These are phyloP conservation scores for Lathronympha strigana DNA, from an alignment of 2,888 invertebrate genomes.

Conservation along the genomic window DNA sequence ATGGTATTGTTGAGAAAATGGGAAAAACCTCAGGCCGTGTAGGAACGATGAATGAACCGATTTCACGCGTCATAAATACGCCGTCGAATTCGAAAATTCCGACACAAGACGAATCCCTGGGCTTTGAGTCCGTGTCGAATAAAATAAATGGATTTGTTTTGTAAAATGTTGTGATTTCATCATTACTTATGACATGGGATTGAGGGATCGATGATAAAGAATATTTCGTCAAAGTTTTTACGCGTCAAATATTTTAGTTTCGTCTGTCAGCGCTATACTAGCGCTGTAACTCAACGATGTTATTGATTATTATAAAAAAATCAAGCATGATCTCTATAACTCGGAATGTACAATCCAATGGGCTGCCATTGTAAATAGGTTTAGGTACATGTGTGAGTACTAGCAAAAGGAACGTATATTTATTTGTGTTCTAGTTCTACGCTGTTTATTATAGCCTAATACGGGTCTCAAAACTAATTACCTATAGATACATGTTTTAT, in stretches of 20 bases:
- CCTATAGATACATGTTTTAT: no score
- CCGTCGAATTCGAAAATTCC: slow-evolving; percentile 66
- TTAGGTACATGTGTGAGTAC: not conserved
- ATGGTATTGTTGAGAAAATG: slow-evolving; percentile 80
- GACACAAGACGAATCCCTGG: slow-evolving; percentile 66
- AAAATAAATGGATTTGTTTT: slow-evolving; percentile 80
- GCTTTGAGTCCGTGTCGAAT: slow-evolving; percentile 76
- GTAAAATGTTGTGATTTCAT: slow-evolving; percentile 71
- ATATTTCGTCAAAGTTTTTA: slow-evolving; percentile 40
- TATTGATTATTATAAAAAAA: slow-evolving; percentile 18
- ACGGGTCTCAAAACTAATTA: no score
- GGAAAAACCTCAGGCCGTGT: slow-evolving; percentile 69
- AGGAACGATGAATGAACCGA: slow-evolving; percentile 73
- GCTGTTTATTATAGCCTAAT: no score
- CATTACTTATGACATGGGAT: slow-evolving; percentile 72
- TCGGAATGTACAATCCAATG: not conserved
- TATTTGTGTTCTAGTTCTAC: no score
- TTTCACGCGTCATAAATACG: slow-evolving; percentile 82
- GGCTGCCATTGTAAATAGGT: not conserved
- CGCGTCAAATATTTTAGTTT: slow-evolving; percentile 30
- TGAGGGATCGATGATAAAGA: slow-evolving; percentile 56
- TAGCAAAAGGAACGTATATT: no score
- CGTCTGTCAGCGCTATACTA: slow-evolving; percentile 20
- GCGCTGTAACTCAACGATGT: slow-evolving; percentile 8
- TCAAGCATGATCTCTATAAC: not conserved